phyloP scores from a whole-genome alignment of 1,140 invertebrate species.

The Microplitis mediator region DNA sequence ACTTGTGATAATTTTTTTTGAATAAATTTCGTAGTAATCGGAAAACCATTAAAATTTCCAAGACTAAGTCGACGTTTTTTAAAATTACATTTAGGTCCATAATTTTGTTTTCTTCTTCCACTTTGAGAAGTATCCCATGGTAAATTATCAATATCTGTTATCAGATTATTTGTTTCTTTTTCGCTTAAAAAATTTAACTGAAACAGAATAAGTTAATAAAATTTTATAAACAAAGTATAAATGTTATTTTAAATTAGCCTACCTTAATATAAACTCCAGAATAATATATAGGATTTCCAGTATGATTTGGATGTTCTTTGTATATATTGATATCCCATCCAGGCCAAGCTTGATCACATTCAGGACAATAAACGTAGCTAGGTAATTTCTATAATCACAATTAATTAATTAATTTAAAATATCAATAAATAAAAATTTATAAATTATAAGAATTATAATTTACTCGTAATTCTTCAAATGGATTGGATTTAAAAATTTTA shows the following conservation, averaged over 20 bases:
- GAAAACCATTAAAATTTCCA: constrained; percentile 87
- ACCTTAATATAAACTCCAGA: constrained; percentile 74
- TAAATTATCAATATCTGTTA: constrained; percentile 76
- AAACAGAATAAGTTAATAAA: constrained; percentile 25
- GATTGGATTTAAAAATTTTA: constrained; percentile 64
- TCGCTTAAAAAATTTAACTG: constrained; percentile 75
- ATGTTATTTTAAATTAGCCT: constrained; percentile 30
- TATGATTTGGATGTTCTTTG: constrained; percentile 72
- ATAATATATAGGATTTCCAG: constrained; percentile 66
- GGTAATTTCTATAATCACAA: constrained; percentile 60
- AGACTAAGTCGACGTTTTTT: constrained; percentile 87
- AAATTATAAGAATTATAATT: background rate
- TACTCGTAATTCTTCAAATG: constrained; percentile 49
- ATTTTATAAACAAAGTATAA: background rate
- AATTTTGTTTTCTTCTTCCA: constrained; percentile 95
- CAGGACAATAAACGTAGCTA: constrained; percentile 76
- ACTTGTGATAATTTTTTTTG: constrained; percentile 78
- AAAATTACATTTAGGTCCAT: constrained; percentile 98
- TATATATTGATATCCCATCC: constrained; percentile 71
- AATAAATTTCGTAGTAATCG: constrained; percentile 79
- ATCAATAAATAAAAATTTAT: constrained; percentile 20
- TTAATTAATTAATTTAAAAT: background rate
- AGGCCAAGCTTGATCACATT: constrained; percentile 75
- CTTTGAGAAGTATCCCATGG: constrained; percentile 94
- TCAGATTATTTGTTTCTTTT: constrained; percentile 73